These are phyloP conservation scores for Sebastes glaucus DNA, from an alignment of 2,797 vertebrate genomes.

Conservation along the genomic window DNA sequence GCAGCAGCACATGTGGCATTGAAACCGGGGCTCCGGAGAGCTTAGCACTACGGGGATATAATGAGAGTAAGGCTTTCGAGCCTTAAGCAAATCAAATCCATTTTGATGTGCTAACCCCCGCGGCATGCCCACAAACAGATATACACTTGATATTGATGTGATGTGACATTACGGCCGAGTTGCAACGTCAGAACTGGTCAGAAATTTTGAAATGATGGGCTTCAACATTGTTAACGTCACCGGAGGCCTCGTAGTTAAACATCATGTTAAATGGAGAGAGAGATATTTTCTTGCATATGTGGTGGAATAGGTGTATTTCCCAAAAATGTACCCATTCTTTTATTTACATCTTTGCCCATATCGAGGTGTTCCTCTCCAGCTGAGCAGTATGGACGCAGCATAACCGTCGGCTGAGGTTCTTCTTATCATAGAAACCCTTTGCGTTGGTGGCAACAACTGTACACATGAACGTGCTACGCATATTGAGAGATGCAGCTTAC, in stretches of 20 bases:
- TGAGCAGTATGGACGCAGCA: not conserved
- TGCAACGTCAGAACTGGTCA: not conserved
- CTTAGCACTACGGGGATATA: constrained; percentile 31
- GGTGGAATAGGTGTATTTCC: not conserved
- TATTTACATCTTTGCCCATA: not conserved
- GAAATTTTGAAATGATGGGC: not conserved
- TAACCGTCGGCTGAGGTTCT: constrained; percentile 13
- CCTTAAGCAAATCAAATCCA: constrained; percentile 47
- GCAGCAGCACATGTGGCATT: constrained; percentile 29
- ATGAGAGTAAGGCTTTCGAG: constrained; percentile 40
- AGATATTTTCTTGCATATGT: not conserved
- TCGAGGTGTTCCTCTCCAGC: not conserved
- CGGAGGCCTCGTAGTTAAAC: not conserved
- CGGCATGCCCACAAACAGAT: constrained; percentile 16
- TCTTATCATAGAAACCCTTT: constrained; percentile 6
- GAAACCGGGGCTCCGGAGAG: constrained; percentile 39
- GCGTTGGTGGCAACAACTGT: not conserved
- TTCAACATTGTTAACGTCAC: not conserved
- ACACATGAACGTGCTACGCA: not conserved
- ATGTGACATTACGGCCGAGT: not conserved
- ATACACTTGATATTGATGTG: not conserved
- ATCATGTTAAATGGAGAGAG: not conserved
- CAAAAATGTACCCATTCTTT: not conserved
- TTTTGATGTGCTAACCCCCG: constrained; percentile 46
- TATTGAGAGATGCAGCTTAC: constrained; percentile 12